These are phyloP conservation scores for Caenorhabditis sulstoni DNA, from an alignment of 2,888 invertebrate genomes.

Conservation along the genomic window DNA sequence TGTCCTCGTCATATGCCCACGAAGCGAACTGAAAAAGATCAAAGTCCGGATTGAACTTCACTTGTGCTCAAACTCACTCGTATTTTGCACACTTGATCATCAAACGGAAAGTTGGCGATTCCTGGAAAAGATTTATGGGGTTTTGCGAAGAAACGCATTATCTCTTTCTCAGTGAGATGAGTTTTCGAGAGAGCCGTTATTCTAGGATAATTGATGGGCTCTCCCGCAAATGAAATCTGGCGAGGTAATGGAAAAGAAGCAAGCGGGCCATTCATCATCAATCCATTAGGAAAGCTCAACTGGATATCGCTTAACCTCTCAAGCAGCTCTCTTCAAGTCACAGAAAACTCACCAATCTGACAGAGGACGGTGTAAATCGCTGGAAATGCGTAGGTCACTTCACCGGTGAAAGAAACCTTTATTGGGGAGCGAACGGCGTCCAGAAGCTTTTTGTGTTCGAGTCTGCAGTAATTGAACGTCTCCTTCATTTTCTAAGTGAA, in stretches of 20 bases:
- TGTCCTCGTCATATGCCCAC: slow-evolving; percentile 75
- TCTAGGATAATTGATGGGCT: slow-evolving; percentile 45
- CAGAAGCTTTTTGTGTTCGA: slow-evolving; percentile 71
- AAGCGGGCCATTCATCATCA: slow-evolving; percentile 35
- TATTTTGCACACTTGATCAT: slow-evolving; percentile 72
- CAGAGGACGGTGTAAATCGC: slow-evolving; percentile 75
- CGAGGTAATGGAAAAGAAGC: slow-evolving; percentile 13
- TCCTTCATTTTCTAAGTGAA: slow-evolving; percentile 76
- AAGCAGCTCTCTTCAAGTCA: not conserved
- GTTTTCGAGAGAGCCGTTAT: slow-evolving; percentile 31
- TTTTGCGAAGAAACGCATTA: slow-evolving; percentile 16
- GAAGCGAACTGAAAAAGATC: slow-evolving; percentile 69
- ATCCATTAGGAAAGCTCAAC: slow-evolving; percentile 33
- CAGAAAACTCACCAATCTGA: slow-evolving; percentile 63
- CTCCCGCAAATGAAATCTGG: slow-evolving; percentile 19
- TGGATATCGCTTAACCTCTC: not conserved
- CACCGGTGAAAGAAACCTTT: slow-evolving; percentile 67
- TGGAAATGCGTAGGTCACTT: slow-evolving; percentile 72
- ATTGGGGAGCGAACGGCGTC: slow-evolving; percentile 71
- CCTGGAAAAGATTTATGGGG: slow-evolving; percentile 53
- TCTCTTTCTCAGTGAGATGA: slow-evolving; percentile 3
- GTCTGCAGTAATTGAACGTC: slow-evolving; percentile 51
- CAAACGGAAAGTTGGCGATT: slow-evolving; percentile 74
- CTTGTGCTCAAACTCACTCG: slow-evolving; percentile 58
- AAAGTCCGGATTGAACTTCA: no score